Conservation (phyloP, 2,888 invertebrate species). For the Carpatolechia fugitivella region DNA sequence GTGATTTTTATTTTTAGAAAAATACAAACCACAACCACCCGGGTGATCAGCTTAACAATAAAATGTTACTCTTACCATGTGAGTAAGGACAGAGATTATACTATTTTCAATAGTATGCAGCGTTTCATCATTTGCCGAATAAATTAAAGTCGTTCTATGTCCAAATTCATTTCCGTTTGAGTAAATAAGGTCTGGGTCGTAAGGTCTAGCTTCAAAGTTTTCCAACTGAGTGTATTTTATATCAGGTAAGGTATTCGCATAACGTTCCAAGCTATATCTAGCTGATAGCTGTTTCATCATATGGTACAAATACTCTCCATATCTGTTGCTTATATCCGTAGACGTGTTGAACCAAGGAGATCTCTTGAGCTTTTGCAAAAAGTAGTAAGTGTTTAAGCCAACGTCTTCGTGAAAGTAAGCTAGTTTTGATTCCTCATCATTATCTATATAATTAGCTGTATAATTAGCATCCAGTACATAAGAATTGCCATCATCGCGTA, state of each 20-base stretch:
- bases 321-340: slow-evolving; percentile 60
- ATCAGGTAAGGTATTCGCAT: slow-evolving; percentile 81
- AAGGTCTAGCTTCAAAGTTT: slow-evolving; percentile 68
- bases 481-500: slow-evolving; percentile 58
- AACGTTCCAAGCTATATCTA: slow-evolving; percentile 84
- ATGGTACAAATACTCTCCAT: slow-evolving; percentile 82
- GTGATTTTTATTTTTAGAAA: too few relatives aligned
- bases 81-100: slow-evolving; percentile 43
- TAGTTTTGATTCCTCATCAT: slow-evolving; percentile 77
- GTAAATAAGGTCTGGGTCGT: slow-evolving; percentile 80
- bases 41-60: not conserved
- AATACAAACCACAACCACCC: too few relatives aligned
- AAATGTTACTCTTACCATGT: slow-evolving; percentile 50
- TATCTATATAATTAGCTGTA: slow-evolving; percentile 56
- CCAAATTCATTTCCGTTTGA: slow-evolving; percentile 82
- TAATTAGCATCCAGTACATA: slow-evolving; percentile 63
- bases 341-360: slow-evolving; percentile 76
- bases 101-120: slow-evolving; percentile 60
- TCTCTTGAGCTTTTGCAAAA: slow-evolving; percentile 72
- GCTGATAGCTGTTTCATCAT: slow-evolving; percentile 83
- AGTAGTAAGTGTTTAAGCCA: slow-evolving; percentile 83
- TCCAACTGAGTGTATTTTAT: slow-evolving; percentile 77
- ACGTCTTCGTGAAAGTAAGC: slow-evolving; percentile 87
- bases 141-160: slow-evolving; percentile 66
- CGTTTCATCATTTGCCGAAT: slow-evolving; percentile 51